Evolutionary conservation across 1,140 invertebrate genomes (phyloP), one percentile per base, ranked within the genome.

Genomic region (Helicoverpa zea): DNA sequence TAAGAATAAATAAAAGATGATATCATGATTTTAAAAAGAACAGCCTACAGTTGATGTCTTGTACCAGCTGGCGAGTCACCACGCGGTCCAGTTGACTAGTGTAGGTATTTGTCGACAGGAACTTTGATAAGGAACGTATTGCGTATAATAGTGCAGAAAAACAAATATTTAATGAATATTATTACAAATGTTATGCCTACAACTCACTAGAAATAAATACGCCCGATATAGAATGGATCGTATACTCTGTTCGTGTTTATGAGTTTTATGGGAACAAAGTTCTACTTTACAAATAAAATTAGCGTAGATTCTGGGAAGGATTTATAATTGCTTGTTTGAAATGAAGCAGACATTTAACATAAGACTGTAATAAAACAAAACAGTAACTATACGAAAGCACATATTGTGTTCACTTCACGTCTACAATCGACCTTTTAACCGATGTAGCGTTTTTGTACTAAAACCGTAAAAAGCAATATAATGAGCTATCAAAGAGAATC

Each of bases 71-170:
- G 13, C 9, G 35, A 58, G 52, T 73, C 70, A 56, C 70, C 52
- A 58, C 52, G 70, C 70, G 52, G 70, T 70, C 70, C 70, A 35
- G 51, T 73, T 58, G 29, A 52, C 66, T 5, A n/a, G 66, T 51
- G 49, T 70, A 70, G 70, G 52, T 73, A 73, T 73, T 73, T 73
- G 70, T 58, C 70, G 70, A 58, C 70, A 73, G 70, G 70, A 73
- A 73, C 70, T 56, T 58, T 35, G 70, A 73, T 73, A 73, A 73
- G 12, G 52, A 35, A 3, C 68, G 7, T 58, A 58, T 73, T 73
- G 70, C 70, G 70, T 49, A 61, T 75, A 61, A 18, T 75, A 49
- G 47, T 75, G 58, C 11, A 75, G 73, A 61, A 75, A 61, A 75
- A 75, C 56, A 75, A 49, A 75, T 61, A 54, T 75, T 61, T 47